Evolutionary conservation across 2,888 invertebrate genomes (phyloP), one percentile per base, ranked within the genome.

Genomic region (Mesopsocus fuscifrons): DNA sequence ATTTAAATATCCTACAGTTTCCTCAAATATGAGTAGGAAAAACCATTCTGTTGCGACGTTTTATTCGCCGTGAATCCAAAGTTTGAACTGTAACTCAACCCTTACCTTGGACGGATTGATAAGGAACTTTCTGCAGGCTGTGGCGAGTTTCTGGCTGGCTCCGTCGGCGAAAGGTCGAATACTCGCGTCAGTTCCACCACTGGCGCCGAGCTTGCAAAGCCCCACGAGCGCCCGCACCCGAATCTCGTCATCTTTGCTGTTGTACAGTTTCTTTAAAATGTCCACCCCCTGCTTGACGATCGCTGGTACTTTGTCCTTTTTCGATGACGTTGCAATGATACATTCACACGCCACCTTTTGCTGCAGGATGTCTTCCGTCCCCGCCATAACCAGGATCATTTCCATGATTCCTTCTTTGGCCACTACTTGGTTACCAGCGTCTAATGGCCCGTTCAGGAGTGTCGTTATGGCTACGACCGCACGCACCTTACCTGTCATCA

Each of bases 361-460:
- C 57, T 95, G 89, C 1, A 94, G 62, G 11, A 71, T 51, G 55
- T 94, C 87, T n/a, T 91, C 89, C 8, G 85, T 82, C 46, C 81
- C 81, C 2, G 97, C 97, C 91, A 98, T 92, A 4, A 85, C 85
- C 22, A 98, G 65, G 60, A 98, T 91, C 83, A 98, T 91, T 60
- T 92, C 85, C 52, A 95, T 69, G 46, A 98, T 83, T 22, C 91
- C 91, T 51, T 80, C 80, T 53, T 77, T 58, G 3, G 80, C 80
- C 42, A 89, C 70, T 42, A 85, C 68, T 50, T 75, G 71, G 55
- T 92, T 91, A 13, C 97, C 98, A 34, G 92, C 82, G 59, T 97
- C 95, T 40, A 91, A 61, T 0, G 97, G 89, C 8, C 97, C 95
- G 56, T 81, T 70, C 3, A 98, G 66, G 43, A 98, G 63, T 3